phyloP scores from a whole-genome alignment of 2,113 vertebrate genomes.

The Semicossyphus pulcher region DNA sequence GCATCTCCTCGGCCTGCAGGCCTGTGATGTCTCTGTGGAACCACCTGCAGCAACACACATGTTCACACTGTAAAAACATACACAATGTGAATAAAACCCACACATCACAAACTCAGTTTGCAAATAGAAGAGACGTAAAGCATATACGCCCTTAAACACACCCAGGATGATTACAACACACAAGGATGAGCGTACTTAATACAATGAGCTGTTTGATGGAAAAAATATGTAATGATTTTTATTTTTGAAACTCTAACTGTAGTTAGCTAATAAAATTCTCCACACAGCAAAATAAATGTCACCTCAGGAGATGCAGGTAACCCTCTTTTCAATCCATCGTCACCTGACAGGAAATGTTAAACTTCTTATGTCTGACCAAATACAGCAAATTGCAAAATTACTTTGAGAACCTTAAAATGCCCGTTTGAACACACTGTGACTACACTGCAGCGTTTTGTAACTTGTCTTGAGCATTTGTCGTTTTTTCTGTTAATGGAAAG shows the following conservation, averaged over 20 bases:
- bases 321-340: too few species aligned
- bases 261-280: neutral
- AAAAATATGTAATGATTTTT: neutral
- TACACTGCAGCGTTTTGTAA: neutral
- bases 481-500: neutral
- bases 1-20: constrained; percentile 89
- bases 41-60: constrained; percentile 85
- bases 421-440: neutral
- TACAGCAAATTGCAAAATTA: too few species aligned
- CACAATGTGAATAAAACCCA: neutral
- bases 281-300: neutral
- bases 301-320: too few species aligned
- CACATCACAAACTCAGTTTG: neutral
- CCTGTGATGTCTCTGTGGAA: constrained; percentile 96
- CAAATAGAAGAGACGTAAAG: neutral
- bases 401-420: too few species aligned
- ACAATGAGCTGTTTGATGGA: neutral
- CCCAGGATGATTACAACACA: neutral
- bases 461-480: neutral
- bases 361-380: too few species aligned
- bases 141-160: neutral
- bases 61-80: neutral
- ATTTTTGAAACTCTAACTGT: neutral
- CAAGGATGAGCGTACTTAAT: neutral
- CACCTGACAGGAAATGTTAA: too few species aligned